phyloP scores from a whole-genome alignment of 2,113 vertebrate species.

The Gulo gulo region DNA sequence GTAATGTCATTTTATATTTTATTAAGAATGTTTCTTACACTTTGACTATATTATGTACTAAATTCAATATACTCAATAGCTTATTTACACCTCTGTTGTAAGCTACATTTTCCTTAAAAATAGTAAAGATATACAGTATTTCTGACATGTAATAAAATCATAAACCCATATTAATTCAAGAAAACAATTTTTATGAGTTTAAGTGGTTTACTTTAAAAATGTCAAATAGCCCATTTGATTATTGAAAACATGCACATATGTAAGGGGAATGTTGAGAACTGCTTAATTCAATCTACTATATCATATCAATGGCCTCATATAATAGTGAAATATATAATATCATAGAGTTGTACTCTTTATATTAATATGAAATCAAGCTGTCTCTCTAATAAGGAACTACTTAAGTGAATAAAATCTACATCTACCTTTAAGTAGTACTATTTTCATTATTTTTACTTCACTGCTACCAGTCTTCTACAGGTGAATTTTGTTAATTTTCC shows the following conservation, averaged over 20 bases:
- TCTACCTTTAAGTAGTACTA: not conserved
- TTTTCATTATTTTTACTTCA: conserved; percentile 36
- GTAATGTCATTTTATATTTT: not conserved
- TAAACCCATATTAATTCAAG: conserved; percentile 75
- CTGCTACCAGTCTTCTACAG: not conserved
- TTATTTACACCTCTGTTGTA: not conserved
- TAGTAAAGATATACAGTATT: conserved; percentile 53
- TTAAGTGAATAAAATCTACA: conserved; percentile 8
- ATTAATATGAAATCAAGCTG: conserved; percentile 57
- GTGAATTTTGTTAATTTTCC: not conserved
- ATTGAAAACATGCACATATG: not conserved
- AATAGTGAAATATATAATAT: conserved; percentile 52
- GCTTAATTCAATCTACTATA: conserved; percentile 41
- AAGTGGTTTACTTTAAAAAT: conserved; percentile 69
- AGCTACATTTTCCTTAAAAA: conserved; percentile 54
- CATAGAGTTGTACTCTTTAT: conserved; percentile 66
- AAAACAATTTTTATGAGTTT: conserved; percentile 71
- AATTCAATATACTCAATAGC: conserved; percentile 43
- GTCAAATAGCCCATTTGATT: not conserved
- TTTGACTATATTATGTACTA: conserved; percentile 40
- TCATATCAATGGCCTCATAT: conserved; percentile 38
- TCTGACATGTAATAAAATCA: conserved; percentile 75
- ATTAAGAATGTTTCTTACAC: not conserved
- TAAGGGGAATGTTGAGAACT: conserved; percentile 61
- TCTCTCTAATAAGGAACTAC: conserved; percentile 54